These are phyloP conservation scores for Ploceus nigricollis DNA, from an alignment of 2,113 vertebrate genomes.

Conservation along the genomic window DNA sequence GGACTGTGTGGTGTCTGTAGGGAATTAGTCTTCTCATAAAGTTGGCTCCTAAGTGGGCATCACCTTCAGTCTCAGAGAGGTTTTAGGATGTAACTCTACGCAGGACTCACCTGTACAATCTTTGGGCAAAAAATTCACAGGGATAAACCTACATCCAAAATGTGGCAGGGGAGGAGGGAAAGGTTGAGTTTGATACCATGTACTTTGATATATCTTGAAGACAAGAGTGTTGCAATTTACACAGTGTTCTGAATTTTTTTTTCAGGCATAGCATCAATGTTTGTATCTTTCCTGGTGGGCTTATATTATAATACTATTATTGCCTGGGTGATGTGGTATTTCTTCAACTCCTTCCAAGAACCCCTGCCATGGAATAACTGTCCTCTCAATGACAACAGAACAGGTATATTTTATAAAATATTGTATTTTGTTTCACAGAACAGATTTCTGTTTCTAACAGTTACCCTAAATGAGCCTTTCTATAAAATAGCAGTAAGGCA, in stretches of 20 bases:
- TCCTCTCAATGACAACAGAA: constrained; percentile 76
- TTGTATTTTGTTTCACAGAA: not conserved
- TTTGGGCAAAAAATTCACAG: not conserved
- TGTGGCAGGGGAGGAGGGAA: not conserved
- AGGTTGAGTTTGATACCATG: not conserved
- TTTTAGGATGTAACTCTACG: not conserved
- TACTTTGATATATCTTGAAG: not conserved
- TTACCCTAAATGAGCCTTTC: not conserved
- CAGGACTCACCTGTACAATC: not conserved
- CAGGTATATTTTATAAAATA: constrained; percentile 71
- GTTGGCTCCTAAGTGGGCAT: not conserved
- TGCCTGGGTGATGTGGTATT: constrained; percentile 95
- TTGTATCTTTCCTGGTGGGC: constrained; percentile 83
- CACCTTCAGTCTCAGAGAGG: not conserved
- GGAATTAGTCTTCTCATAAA: not conserved
- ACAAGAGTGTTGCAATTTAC: not conserved
- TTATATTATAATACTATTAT: constrained; percentile 94
- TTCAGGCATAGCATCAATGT: constrained; percentile 86
- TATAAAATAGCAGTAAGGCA: not conserved
- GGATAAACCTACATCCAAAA: not conserved
- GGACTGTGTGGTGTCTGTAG: not conserved
- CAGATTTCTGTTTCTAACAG: not conserved
- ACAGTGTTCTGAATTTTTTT: not conserved
- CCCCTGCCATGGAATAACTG: constrained; percentile 87
- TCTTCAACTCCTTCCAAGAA: constrained; percentile 95